Percentiles rank a stretch among this genome's conserved stretches.
phyloP scores from a whole-genome alignment of 2,888 invertebrate species.

The Clusia tigrina region DNA sequence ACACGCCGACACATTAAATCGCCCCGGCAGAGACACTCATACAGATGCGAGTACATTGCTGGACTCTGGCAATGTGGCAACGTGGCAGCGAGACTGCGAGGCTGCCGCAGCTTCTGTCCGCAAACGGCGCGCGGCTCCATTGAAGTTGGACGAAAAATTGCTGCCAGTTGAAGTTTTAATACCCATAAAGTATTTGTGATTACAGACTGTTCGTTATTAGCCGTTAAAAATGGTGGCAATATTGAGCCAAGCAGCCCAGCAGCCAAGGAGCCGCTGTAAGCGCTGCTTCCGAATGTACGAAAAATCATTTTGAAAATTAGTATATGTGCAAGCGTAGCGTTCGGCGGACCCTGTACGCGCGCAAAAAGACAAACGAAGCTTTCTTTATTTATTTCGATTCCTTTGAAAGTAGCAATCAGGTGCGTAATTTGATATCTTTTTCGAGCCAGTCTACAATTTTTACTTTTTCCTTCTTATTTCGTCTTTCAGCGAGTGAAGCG shows the following conservation, averaged over 20 bases:
- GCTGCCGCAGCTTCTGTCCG: neutral
- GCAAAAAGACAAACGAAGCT: neutral
- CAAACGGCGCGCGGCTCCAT: slow-evolving; percentile 46
- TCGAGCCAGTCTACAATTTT: too few species aligned
- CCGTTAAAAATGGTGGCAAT: slow-evolving; percentile 42
- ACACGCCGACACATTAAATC: slow-evolving; percentile 63
- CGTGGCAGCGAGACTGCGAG: neutral
- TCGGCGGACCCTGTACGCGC: neutral
- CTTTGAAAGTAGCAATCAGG: slow-evolving; percentile 44
- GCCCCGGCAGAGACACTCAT: slow-evolving; percentile 36
- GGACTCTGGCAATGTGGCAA: slow-evolving; percentile 15
- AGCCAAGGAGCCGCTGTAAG: neutral
- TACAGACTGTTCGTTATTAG: slow-evolving; percentile 41
- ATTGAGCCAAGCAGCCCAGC: slow-evolving; percentile 25
- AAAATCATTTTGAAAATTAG: neutral
- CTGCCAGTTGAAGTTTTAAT: slow-evolving; percentile 62
- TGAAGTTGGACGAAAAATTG: slow-evolving; percentile 62
- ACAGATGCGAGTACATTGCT: slow-evolving; percentile 19
- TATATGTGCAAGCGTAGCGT: neutral
- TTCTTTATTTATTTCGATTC: slow-evolving; percentile 19
- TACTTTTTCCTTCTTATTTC: neutral
- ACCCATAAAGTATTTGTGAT: slow-evolving; percentile 59
- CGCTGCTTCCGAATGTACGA: neutral
- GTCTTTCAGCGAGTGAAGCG: neutral
- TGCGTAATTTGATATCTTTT: slow-evolving; percentile 62